Base-by-base conservation (phyloP, 2,797 vertebrate species). In the Chelon labrosus region DNA sequence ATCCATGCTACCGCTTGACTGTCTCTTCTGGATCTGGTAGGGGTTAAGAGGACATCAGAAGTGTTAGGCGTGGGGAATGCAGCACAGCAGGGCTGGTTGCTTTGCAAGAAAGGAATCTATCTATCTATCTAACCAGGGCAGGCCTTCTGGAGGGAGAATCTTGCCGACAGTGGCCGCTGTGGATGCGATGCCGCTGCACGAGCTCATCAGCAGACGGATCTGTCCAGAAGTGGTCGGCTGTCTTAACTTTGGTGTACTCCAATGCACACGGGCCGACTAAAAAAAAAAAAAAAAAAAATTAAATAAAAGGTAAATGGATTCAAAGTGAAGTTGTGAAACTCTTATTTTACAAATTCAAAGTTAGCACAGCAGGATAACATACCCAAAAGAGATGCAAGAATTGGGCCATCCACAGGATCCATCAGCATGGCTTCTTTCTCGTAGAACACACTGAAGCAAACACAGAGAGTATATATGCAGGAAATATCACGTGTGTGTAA, bases 211-310 rank as follows among this genome's bases (percentile, higher is more conserved):
- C 98, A 0, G 97, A 99, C 0, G 98, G 98, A 72, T 99, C 98
- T 0, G 98, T 99, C 98, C 98, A 99, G 94, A 98, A 99, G 88
- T 99, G 98, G 75, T 99, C 97, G 0, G 98, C 96, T 0, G 98
- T 99, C 94, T 99, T 99, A 88, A 99, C 97, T 94, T 98, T 99
- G 0, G 98, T 99, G 90, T 98, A 99, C 73, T 99, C 98, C 89
- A 99, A 83, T 0, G 98, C 98, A 53, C 98, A 99, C 5, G 98
- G 98, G 3, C 98, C 98, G 79, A 99, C 98, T 99, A 92, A 0
- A 2, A 27, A 27, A 27, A 27, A 1, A 1, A 73, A 54, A 79
- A 12, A 77, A 44, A n/a, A 31, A 27, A 27, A 27, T 27, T 1
- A 73, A 54, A 79, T 13, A 77, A 44, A n/a, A 37, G 22, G 60